phyloP scores from a whole-genome alignment of 2,797 vertebrate species.

The Rhabdomys pumilio region DNA sequence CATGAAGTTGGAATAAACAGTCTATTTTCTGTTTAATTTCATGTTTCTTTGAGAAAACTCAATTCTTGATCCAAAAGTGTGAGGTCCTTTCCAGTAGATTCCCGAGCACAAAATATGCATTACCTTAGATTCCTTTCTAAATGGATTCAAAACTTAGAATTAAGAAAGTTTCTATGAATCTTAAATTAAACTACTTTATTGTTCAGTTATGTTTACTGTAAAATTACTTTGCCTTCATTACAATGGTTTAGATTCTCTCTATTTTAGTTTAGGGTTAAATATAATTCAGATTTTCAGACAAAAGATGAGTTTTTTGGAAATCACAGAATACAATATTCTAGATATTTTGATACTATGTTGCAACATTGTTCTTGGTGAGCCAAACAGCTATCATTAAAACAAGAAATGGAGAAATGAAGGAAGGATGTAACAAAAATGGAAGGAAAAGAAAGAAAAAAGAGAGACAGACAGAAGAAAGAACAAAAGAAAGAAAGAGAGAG shows the following conservation, averaged over 20 bases:
- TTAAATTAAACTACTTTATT: not conserved
- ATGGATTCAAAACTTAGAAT: slow-evolving; percentile 52
- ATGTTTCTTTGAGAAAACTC: not conserved
- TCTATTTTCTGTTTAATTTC: slow-evolving; percentile 33
- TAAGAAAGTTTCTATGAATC: not conserved
- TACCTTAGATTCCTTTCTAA: not conserved
- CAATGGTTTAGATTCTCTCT: not conserved
- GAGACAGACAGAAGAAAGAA: no score
- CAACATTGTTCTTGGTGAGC: not conserved
- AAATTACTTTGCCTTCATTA: not conserved
- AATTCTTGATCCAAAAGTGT: not conserved
- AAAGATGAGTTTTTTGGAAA: slow-evolving; percentile 18
- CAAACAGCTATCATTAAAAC: not conserved
- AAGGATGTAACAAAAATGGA: not conserved
- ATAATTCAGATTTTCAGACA: not conserved
- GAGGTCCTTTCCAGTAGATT: not conserved
- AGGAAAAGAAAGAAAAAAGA: not conserved
- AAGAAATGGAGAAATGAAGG: not conserved
- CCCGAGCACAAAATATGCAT: not conserved
- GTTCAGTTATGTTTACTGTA: slow-evolving; percentile 12
- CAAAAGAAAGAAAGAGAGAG: no score
- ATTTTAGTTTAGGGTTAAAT: slow-evolving; percentile 34
- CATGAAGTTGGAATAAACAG: slow-evolving; percentile 6
- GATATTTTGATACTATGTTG: not conserved
- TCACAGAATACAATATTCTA: slow-evolving; percentile 16